Evolutionary conservation across 2,888 invertebrate genomes (phyloP).

Genomic region (Volucella bombylans): DNA sequence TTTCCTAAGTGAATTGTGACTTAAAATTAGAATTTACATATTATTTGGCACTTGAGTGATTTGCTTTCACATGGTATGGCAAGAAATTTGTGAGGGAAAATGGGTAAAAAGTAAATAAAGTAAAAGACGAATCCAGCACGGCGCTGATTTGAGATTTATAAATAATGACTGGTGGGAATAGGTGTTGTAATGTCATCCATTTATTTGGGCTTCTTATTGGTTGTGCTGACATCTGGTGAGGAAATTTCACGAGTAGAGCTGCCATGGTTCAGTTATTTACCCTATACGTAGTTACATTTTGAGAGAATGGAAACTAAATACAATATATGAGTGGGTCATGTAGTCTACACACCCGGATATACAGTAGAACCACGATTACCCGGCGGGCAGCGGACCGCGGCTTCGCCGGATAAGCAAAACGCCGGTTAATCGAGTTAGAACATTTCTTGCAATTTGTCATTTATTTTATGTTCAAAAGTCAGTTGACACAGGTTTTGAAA

Average conservation of each 20-base stretch:
- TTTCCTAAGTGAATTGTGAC: constrained; percentile 40
- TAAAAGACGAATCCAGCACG: constrained; percentile 10
- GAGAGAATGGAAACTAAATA: no score
- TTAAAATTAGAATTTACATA: not conserved
- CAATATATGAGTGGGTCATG: no score
- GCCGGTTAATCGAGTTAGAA: no score
- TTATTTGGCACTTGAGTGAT: constrained; percentile 19
- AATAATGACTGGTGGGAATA: constrained; percentile 41
- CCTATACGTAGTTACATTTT: no score
- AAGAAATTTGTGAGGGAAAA: constrained; percentile 32
- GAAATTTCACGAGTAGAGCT: not conserved
- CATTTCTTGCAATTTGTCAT: no score
- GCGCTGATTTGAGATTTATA: constrained; percentile 55
- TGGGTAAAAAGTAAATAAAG: constrained; percentile 47
- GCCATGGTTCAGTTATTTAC: not conserved
- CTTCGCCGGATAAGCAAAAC: no score
- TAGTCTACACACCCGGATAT: no score
- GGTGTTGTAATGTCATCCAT: constrained; percentile 52
- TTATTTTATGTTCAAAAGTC: no score
- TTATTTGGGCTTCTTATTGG: not conserved
- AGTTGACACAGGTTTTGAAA: no score
- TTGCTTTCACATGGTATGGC: constrained; percentile 22
- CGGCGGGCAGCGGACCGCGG: no score
- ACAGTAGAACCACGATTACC: no score
- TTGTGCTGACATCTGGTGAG: constrained; percentile 26